These are phyloP conservation scores for Himalopsyche kuldschensis DNA, from an alignment of 2,888 invertebrate genomes.

Conservation along the genomic window DNA sequence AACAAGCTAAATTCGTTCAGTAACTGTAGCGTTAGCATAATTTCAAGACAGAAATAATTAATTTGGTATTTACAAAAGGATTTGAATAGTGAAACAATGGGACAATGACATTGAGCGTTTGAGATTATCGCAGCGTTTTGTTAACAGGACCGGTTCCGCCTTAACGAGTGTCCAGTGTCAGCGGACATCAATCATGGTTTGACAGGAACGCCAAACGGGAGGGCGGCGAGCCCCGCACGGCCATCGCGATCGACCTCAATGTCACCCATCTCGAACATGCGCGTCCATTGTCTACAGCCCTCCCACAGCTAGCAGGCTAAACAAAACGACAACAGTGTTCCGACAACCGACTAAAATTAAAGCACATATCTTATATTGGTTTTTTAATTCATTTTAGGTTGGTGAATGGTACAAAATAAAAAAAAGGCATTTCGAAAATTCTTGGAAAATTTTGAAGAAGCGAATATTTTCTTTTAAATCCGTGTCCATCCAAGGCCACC, in stretches of 20 bases:
- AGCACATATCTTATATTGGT: background rate
- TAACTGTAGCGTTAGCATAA: no score
- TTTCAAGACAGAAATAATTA: no score
- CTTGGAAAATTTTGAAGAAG: no score
- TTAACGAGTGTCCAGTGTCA: conserved; percentile 6
- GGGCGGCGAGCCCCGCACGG: conserved; percentile 18
- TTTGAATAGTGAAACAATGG: background rate
- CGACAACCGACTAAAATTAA: background rate
- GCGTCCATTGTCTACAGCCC: conserved; percentile 15
- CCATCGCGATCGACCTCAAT: background rate
- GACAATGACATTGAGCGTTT: background rate
- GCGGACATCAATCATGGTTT: conserved; percentile 31
- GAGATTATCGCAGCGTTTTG: background rate
- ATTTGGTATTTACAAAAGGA: background rate
- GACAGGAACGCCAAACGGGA: conserved; percentile 34
- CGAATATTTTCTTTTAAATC: no score
- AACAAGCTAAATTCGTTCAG: no score
- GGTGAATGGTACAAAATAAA: no score
- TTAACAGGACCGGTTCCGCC: background rate
- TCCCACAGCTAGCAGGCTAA: background rate
- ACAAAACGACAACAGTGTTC: background rate
- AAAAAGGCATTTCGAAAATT: no score
- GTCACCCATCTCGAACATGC: background rate
- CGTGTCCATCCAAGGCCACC: no score
- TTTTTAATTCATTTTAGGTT: background rate